These are phyloP conservation scores for Hippocampus barbouri DNA, from an alignment of 2,113 vertebrate genomes.

Conservation along the genomic window DNA sequence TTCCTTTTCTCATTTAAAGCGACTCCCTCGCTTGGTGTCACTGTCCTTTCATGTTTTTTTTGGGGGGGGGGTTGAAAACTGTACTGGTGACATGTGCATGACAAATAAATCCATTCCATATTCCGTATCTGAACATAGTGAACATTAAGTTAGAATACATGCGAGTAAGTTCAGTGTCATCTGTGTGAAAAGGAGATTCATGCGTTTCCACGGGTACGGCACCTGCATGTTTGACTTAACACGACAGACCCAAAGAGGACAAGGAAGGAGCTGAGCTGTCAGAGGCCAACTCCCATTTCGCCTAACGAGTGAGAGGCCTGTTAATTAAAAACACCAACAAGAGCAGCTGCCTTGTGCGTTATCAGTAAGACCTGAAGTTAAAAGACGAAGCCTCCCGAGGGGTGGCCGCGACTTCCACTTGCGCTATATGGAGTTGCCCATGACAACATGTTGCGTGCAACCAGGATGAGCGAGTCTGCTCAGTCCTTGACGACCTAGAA, in stretches of 20 bases:
- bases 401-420: constrained; percentile 41
- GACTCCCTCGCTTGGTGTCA: too few species aligned
- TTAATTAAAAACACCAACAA: constrained; percentile 74
- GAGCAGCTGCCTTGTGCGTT: constrained; percentile 58
- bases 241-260: constrained; percentile 51
- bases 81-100: too few species aligned
- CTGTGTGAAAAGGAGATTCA: constrained; percentile 26
- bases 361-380: constrained; percentile 63
- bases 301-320: constrained; percentile 65
- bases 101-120: too few species aligned
- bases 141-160: constrained; percentile 1
- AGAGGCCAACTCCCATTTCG: constrained; percentile 59
- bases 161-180: constrained; percentile 29
- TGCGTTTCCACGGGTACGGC: constrained; percentile 47
- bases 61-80: too few species aligned
- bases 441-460: constrained; percentile 22
- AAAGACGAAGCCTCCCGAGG: constrained; percentile 55
- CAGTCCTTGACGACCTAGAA: constrained; percentile 38
- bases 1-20: too few species aligned
- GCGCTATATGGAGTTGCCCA: constrained; percentile 30
- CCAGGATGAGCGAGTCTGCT: constrained; percentile 23
- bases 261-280: constrained; percentile 64
- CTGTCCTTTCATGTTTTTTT: too few species aligned
- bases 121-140: background rate
- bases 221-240: constrained; percentile 54